A percentile compares a stretch with the other conserved stretches of the same genome.
Evolutionary conservation across 2,797 vertebrate species (phyloP).

Genomic region (Bryconaethiops microstoma): DNA sequence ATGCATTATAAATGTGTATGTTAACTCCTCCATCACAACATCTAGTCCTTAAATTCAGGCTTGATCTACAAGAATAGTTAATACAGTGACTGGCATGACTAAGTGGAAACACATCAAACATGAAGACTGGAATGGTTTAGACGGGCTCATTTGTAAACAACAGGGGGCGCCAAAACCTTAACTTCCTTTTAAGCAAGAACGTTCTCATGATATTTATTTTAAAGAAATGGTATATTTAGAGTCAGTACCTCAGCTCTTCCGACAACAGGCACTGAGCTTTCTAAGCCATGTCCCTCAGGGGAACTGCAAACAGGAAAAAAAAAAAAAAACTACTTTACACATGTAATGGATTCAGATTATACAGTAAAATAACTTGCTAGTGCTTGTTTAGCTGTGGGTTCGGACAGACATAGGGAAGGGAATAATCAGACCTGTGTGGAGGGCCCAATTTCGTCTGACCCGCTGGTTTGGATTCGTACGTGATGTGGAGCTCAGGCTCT

Average conservation of each 20-base stretch:
- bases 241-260: conserved; percentile 44
- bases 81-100: no score
- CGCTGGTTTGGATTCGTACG: conserved; percentile 15
- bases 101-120: no score
- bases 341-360: background rate
- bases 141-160: background rate
- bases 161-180: conserved; percentile 3
- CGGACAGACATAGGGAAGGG: background rate
- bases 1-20: no score
- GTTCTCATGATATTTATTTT: background rate
- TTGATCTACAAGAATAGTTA: no score
- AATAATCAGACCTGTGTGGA: conserved; percentile 42
- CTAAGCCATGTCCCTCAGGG: conserved; percentile 12
- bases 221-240: background rate
- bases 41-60: no score
- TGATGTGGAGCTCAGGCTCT: conserved; percentile 68
- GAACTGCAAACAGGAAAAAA: conserved; percentile 36
- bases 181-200: background rate
- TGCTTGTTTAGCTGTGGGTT: no score
- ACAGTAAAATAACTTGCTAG: no score
- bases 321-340: no score
- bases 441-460: background rate
- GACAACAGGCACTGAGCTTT: background rate
- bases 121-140: no score
- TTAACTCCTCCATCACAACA: no score